phyloP scores from a whole-genome alignment of 2,888 invertebrate species.

The Lamproptera curius region DNA sequence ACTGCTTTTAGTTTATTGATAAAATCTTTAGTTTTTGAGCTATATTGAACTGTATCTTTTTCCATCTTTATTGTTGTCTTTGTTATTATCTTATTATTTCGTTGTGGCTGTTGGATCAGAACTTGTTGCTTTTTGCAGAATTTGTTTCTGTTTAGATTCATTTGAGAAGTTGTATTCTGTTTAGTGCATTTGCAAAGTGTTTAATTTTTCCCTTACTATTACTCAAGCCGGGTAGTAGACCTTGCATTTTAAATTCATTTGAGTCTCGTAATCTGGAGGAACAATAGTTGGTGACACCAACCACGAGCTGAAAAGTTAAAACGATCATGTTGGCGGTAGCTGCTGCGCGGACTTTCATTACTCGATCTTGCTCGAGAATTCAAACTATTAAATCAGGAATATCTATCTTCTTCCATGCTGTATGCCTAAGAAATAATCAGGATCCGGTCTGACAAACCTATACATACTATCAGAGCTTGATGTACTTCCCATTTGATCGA shows the following conservation, averaged over 20 bases:
- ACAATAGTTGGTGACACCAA: not conserved
- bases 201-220: not conserved
- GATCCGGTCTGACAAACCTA: too few species aligned
- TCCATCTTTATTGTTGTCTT: not conserved
- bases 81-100: constrained; percentile 15
- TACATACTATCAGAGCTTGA: not conserved
- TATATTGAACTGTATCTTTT: not conserved
- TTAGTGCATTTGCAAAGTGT: too few species aligned
- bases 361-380: not conserved
- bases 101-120: constrained; percentile 11
- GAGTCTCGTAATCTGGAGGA: not conserved
- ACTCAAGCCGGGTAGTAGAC: not conserved
- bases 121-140: not conserved
- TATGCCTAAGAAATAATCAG: too few species aligned
- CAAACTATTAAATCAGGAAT: not conserved
- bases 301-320: not conserved
- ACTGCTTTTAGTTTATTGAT: not conserved
- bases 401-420: too few species aligned
- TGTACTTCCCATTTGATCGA: not conserved
- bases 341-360: not conserved
- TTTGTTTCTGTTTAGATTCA: not conserved
- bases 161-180: too few species aligned
- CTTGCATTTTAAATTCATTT: not conserved
- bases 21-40: not conserved
- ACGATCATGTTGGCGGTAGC: not conserved